phyloP scores from a whole-genome alignment of 2,888 invertebrate species.

The Diaprepes abbreviatus region DNA sequence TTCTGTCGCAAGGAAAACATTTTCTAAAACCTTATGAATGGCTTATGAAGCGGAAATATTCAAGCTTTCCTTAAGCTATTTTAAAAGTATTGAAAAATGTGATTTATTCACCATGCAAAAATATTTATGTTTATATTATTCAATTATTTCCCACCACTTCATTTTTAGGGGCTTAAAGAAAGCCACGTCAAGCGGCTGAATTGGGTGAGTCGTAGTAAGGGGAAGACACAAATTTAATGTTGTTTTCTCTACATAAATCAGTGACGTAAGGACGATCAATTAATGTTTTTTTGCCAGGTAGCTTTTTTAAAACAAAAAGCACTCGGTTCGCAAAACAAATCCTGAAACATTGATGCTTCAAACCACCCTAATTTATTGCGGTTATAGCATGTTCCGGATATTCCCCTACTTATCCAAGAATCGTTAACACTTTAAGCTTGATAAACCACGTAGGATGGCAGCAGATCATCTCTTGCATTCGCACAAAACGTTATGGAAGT shows the following conservation, averaged over 20 bases:
- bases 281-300: neutral
- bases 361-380: neutral
- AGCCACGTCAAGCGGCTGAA: constrained; percentile 6
- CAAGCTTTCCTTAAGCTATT: too few relatives aligned
- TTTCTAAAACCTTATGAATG: too few relatives aligned
- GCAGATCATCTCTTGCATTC: neutral
- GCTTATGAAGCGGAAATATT: too few relatives aligned
- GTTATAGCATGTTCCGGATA: neutral
- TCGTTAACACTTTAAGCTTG: constrained; percentile 2
- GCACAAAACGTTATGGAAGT: constrained; percentile 13
- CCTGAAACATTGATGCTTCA: neutral
- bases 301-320: constrained; percentile 5
- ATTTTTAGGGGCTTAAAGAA: constrained; percentile 6
- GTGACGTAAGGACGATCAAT: neutral
- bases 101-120: neutral
- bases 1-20: too few relatives aligned
- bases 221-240: constrained; percentile 10
- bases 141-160: neutral
- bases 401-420: neutral
- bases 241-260: neutral
- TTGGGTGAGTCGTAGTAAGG: neutral
- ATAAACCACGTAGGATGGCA: constrained; percentile 4
- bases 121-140: constrained; percentile 7
- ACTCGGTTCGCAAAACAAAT: neutral
- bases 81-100: neutral